Base-by-base conservation (phyloP, 2,113 vertebrate genomes). In the Dromas ardeola region DNA sequence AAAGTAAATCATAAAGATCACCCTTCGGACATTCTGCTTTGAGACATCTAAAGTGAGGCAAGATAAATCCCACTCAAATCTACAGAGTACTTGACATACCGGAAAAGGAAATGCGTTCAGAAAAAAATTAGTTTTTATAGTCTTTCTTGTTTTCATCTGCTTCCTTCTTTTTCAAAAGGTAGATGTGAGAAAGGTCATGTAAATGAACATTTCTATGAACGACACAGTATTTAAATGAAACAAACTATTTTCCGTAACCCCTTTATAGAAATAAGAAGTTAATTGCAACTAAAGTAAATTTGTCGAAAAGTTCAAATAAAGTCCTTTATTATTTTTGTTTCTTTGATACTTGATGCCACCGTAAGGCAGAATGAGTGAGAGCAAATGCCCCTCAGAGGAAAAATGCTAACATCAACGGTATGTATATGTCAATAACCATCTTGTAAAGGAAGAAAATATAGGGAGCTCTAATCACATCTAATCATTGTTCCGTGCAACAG, bases 331-430 rank as follows among this genome's bases (percentile, higher is more conserved):
- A 8, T 43, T 22, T 78, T 36, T 61, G n/a, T 26, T 90, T 86
- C 58, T 90, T 85, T 91, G 50, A 21, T 58, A 67, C 5, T 53
- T 17, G 36, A 32, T 45, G 43, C 11, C 76, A 86, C 13, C n/a
- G 26, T 26, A 84, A 85, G 23, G n/a, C 17, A 83, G 6, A 89
- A 93, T 26, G 55, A 38, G 34, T 74, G 38, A 40, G 23, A 93
- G 7, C 16, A 91, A 94, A 52, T 11, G 22, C 12, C 34, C 70
- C 49, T 82, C 50, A 40, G 52, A 93, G 30, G 23, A 79, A 87
- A 90, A 95, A 90, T n/a, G 27, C 49, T 70, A 88, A 81, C 47
- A 72, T 77, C 59, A 88, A 91, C 45, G 95, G 56, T 80, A 92
- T 90, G 50, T 52, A 8, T 30, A 63, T 71, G 66, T 52, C 81